Evolutionary conservation across 2,888 invertebrate species (phyloP).

Genomic region (Nasonia oneida): DNA sequence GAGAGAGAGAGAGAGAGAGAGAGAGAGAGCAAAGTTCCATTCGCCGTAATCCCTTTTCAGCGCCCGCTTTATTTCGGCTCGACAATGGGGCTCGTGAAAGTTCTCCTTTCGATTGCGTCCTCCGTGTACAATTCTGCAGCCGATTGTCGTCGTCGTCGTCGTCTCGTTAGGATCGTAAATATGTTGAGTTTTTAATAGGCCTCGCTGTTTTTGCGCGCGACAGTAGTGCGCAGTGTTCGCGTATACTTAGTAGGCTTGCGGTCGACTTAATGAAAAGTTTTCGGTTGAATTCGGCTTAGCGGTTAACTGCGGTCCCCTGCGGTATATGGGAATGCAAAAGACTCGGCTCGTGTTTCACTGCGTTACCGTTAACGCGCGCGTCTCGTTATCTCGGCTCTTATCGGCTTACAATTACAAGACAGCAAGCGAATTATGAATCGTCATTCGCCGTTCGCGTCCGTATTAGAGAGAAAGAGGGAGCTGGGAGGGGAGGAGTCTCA

Average conservation of each 20-base stretch:
- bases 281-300: slow-evolving; percentile 35
- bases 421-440: background rate
- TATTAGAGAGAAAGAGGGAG: background rate
- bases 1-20: background rate
- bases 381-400: background rate
- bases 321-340: background rate
- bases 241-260: background rate
- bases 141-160: background rate
- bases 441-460: background rate
- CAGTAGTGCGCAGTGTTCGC: background rate
- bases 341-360: background rate
- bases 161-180: background rate
- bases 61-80: slow-evolving; percentile 19
- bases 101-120: slow-evolving; percentile 16
- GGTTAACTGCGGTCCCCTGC: background rate
- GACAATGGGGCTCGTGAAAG: background rate
- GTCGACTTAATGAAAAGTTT: slow-evolving; percentile 44
- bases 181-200: background rate
- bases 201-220: background rate
- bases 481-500: background rate
- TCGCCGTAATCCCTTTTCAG: slow-evolving; percentile 34
- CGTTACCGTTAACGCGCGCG: background rate
- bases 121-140: background rate
- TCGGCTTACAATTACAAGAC: background rate
- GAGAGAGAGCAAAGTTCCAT: background rate